Evolutionary conservation across 2,888 invertebrate species (phyloP), one percentile per base, ranked within the genome.

Genomic region (Morpho deidamia): DNA sequence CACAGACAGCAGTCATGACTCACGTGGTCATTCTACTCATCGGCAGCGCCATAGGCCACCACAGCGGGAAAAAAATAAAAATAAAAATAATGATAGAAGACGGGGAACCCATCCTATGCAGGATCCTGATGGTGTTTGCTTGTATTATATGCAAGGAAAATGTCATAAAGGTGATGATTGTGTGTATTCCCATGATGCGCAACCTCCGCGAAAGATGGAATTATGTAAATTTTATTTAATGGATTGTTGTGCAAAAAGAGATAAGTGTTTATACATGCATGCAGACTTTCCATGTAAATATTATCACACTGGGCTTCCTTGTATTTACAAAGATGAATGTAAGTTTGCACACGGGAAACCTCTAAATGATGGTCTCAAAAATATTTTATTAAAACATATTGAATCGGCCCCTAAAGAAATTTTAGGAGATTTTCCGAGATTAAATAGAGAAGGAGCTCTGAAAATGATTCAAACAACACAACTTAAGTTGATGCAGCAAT

Each of bases 241-340:
- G 94, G 97, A 97, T 65, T 96, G 96, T 79, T 99, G 99, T 88
- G 95, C 96, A 51, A 99, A 98, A 87, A 94, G 96, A 70, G 97
- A 97, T 68, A 96, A 97, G 83, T 99, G 99, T 88, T 91, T 96
- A 12, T 99, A 97, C 76, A 96, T 99, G 96, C 99, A 99, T 87
- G 93, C 95, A 70, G 98, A 98, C 80, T 99, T 98, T 81, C 99
- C 99, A 11, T 99, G 99, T 88, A 98, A 98, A 91, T 98, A 95
- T 88, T 98, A 95, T 83, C 98, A 99, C 78, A 96, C 97, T 50
- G 98, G 98, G 61, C 92, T 96, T 80, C 94, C 94, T 52, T 98
- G 98, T 81, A 92, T 92, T 62, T 92, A 92, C 47, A 93, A 93
- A 72, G 94, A 95, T n/a, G 94, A 94, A 59, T 99, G 99, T 87